Evolutionary conservation across 2,888 invertebrate species (phyloP).

Genomic region (Philopedon plagiatum): DNA sequence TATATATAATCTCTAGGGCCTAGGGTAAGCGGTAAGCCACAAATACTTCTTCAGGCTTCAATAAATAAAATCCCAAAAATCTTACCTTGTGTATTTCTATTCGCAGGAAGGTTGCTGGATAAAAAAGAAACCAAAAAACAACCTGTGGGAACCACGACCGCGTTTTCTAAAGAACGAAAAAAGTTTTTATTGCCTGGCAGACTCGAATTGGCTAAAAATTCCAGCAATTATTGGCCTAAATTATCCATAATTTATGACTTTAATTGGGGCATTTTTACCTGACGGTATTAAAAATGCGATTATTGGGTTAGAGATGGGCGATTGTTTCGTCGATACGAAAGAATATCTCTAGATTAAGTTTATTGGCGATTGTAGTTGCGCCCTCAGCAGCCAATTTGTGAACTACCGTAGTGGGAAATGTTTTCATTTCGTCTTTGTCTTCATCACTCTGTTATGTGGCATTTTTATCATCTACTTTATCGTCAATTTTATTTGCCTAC

Average conservation of each 20-base stretch:
- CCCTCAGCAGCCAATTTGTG: too few relatives aligned
- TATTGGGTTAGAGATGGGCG: conserved; percentile 40
- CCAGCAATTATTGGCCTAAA: conserved; percentile 51
- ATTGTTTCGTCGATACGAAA: background rate
- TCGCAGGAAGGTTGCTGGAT: background rate
- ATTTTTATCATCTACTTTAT: too few relatives aligned
- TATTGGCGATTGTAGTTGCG: too few relatives aligned
- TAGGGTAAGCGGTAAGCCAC: too few relatives aligned
- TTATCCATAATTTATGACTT: conserved; percentile 52
- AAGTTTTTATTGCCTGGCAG: conserved; percentile 32
- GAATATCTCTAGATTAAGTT: background rate
- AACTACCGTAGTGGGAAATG: too few relatives aligned
- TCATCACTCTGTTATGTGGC: too few relatives aligned
- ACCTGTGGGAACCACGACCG: conserved; percentile 6
- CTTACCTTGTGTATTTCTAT: too few relatives aligned
- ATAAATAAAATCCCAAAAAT: too few relatives aligned
- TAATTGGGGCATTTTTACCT: conserved; percentile 50
- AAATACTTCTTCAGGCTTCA: too few relatives aligned
- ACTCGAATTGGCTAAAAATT: conserved; percentile 49
- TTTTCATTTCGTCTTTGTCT: too few relatives aligned
- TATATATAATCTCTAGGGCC: too few relatives aligned
- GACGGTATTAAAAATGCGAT: conserved; percentile 48
- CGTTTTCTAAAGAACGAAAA: conserved; percentile 33
- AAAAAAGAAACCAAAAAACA: background rate
- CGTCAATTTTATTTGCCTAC: too few relatives aligned